Evolutionary conservation across 2,888 invertebrate species (phyloP).

Genomic region (Cantharis lateralis): DNA sequence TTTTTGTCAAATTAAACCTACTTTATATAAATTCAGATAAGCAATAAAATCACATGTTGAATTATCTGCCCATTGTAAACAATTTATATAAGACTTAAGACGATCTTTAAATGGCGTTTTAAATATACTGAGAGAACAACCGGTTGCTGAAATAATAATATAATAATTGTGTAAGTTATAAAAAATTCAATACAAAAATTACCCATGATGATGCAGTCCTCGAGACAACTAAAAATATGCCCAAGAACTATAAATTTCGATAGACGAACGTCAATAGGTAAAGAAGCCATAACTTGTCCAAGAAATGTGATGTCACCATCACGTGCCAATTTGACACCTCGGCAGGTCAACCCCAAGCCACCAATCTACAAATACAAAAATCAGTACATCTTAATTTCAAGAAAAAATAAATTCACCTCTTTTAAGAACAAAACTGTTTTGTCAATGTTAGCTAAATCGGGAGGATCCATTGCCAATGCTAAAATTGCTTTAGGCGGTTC

Average conservation of each 20-base stretch:
- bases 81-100: constrained; percentile 73
- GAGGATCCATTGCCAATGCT: constrained; percentile 85
- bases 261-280: constrained; percentile 83
- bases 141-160: constrained; percentile 67
- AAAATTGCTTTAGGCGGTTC: constrained; percentile 76
- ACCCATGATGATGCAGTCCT: constrained; percentile 85
- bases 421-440: constrained; percentile 83
- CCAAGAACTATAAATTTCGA: constrained; percentile 87
- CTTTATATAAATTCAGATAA: constrained; percentile 77
- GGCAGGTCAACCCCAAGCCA: constrained; percentile 68
- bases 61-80: constrained; percentile 80
- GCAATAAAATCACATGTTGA: constrained; percentile 87
- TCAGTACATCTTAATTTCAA: neutral
- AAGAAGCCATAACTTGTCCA: constrained; percentile 78
- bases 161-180: neutral
- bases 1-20: constrained; percentile 47
- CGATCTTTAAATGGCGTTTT: constrained; percentile 72
- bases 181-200: constrained; percentile 30
- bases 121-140: constrained; percentile 82
- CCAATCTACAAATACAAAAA: constrained; percentile 66
- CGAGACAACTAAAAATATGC: constrained; percentile 80
- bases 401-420: constrained; percentile 60
- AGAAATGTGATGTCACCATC: constrained; percentile 90
- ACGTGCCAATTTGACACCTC: constrained; percentile 43
- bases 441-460: constrained; percentile 79